A percentile compares a stretch with the other conserved stretches of the same genome.
These are phyloP conservation scores for Pelmatolapia mariae DNA, from an alignment of 2,113 vertebrate species.

Conservation along the genomic window DNA sequence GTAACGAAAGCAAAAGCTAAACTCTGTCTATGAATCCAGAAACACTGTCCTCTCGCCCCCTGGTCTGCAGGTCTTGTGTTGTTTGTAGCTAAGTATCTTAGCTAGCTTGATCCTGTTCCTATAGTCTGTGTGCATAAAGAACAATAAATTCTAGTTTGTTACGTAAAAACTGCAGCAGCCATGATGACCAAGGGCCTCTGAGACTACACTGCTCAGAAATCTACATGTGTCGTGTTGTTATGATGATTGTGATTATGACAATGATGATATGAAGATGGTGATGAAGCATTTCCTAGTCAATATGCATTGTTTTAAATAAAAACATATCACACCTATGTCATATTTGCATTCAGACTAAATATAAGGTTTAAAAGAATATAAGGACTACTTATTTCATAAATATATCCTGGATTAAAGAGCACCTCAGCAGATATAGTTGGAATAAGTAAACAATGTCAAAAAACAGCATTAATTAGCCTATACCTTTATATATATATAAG, in stretches of 20 bases:
- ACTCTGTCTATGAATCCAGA: slow-evolving; percentile 39
- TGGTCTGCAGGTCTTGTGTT: slow-evolving; percentile 41
- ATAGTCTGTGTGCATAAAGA: slow-evolving; percentile 53
- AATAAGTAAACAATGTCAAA: background rate
- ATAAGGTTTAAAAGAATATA: background rate
- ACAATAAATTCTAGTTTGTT: slow-evolving; percentile 62
- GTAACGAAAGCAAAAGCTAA: background rate
- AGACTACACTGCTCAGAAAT: background rate
- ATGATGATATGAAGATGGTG: slow-evolving; percentile 9
- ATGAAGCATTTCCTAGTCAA: slow-evolving; percentile 45
- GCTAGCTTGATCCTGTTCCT: slow-evolving; percentile 46
- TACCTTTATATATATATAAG: background rate
- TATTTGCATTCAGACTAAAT: background rate
- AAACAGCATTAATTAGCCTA: background rate
- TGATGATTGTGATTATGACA: slow-evolving; percentile 31
- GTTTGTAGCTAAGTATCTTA: slow-evolving; percentile 61
- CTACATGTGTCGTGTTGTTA: slow-evolving; percentile 31
- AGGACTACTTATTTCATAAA: background rate
- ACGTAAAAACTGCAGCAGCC: slow-evolving; percentile 42
- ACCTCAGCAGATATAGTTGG: background rate
- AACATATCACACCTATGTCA: slow-evolving; percentile 51
- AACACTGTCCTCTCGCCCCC: background rate
- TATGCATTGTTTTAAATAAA: slow-evolving; percentile 62
- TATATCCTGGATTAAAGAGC: background rate
- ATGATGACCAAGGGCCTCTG: slow-evolving; percentile 28